These are phyloP conservation scores for Hyposoter didymator DNA, from an alignment of 2,888 invertebrate genomes.

Conservation along the genomic window DNA sequence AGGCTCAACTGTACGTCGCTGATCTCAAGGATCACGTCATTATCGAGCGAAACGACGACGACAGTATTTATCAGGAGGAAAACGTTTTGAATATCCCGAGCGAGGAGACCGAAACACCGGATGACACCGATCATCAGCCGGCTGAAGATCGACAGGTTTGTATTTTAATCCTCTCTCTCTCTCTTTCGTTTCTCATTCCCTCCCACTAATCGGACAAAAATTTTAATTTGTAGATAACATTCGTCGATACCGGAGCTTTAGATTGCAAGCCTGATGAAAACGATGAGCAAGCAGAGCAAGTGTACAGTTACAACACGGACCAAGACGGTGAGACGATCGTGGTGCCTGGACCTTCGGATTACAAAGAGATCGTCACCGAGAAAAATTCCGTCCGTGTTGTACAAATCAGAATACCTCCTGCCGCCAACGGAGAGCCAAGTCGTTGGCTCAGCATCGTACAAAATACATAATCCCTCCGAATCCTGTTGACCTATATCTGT, in stretches of 20 bases:
- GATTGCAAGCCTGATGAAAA: conserved; percentile 78
- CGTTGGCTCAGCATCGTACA: conserved; percentile 82
- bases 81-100: conserved; percentile 77
- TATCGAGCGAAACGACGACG: conserved; percentile 83
- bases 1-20: conserved; percentile 85
- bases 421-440: conserved; percentile 75
- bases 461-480: conserved; percentile 71
- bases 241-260: conserved; percentile 74
- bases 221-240: conserved; percentile 71
- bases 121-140: conserved; percentile 76
- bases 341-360: conserved; percentile 78
- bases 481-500: neutral
- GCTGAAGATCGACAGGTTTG: conserved; percentile 79
- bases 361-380: conserved; percentile 77
- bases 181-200: too few species aligned
- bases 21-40: conserved; percentile 85
- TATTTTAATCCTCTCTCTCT: conserved; percentile 4
- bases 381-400: conserved; percentile 80
- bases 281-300: conserved; percentile 76
- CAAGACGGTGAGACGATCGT: conserved; percentile 80
- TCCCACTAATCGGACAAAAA: neutral
- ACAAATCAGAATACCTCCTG: conserved; percentile 80
- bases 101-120: conserved; percentile 72
- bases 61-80: conserved; percentile 80
- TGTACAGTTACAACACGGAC: conserved; percentile 77